A percentile compares a stretch with the other conserved stretches of the same genome.
phyloP scores from a whole-genome alignment of 2,797 vertebrate species.

The Petrocephalus sullivani region DNA sequence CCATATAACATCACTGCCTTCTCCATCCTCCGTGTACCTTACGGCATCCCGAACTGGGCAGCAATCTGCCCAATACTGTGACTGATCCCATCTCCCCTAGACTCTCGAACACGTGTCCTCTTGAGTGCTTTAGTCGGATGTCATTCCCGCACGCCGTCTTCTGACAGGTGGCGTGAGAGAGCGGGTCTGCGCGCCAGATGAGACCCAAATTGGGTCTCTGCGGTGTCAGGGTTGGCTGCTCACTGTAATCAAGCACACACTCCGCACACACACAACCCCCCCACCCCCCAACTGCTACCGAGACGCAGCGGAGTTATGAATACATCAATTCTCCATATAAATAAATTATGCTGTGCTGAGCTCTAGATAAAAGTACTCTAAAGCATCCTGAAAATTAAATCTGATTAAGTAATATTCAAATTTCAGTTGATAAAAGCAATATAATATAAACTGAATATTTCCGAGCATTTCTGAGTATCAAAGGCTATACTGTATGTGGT shows the following conservation, averaged over 20 bases:
- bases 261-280: constrained; percentile 19
- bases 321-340: background rate
- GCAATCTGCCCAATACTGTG: background rate
- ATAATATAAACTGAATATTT: background rate
- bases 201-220: constrained; percentile 25
- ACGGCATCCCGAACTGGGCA: background rate
- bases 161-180: constrained; percentile 23
- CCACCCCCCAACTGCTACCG: background rate
- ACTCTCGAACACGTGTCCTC: background rate
- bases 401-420: constrained; percentile 1
- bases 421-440: background rate
- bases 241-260: background rate
- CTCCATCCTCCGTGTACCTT: background rate
- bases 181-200: constrained; percentile 35
- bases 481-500: background rate
- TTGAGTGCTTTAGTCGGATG: background rate
- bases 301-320: constrained; percentile 8
- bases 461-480: background rate
- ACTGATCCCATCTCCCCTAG: background rate
- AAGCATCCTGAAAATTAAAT: background rate
- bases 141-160: constrained; percentile 30
- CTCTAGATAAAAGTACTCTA: background rate
- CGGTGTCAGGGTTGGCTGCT: background rate
- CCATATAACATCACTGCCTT: background rate
- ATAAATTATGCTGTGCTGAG: constrained; percentile 11